Base-by-base conservation (phyloP, 2,113 vertebrate species). In the Indicator maculatus region DNA sequence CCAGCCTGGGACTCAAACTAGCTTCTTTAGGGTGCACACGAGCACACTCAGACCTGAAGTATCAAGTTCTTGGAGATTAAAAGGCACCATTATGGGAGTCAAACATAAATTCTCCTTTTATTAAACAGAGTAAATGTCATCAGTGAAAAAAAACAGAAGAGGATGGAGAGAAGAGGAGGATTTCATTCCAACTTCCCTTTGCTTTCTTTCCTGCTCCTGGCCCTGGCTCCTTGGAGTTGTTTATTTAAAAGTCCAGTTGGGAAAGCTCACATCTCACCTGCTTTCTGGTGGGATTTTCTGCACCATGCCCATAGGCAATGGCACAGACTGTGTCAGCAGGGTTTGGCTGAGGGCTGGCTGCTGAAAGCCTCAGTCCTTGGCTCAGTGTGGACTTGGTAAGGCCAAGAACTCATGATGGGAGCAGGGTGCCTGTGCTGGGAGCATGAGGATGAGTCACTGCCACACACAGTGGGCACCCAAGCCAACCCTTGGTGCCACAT, bases 91-190 rank as follows among this genome's bases (percentile, higher is more conserved):
- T 84, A 86, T 58, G 90, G 64, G 93, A 96, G 88, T 89, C 88
- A 93, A 80, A 92, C 93, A 94, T 96, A 95, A 96, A 94, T 96
- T 90, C 86, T 93, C 83, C 79, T 77, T 97, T 97, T 97, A 96
- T 97, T 95, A 93, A 95, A 85, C 74, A 95, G 93, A 94, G 93
- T 92, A 96, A 97, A 96, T 97, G 95, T 97, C 94, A 97, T 44
- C 59, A 7, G 84, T 96, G 95, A 96, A 94, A 94, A 89, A 89
- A 96, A 96, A 66, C 95, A 96, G 94, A 95, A 28, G 44, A 92
- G 67, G 71, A 87, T 9, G 21, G 66, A 87, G 67, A 72, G 59
- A 65, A 89, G 94, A 90, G 96, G 88, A 95, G 92, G 90, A 89
- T 96, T 93, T 96, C 71, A 66, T 83, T 93, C 90, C 78, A 91